Evolutionary conservation across 2,113 vertebrate species (phyloP).

Genomic region (Diadophis punctatus): DNA sequence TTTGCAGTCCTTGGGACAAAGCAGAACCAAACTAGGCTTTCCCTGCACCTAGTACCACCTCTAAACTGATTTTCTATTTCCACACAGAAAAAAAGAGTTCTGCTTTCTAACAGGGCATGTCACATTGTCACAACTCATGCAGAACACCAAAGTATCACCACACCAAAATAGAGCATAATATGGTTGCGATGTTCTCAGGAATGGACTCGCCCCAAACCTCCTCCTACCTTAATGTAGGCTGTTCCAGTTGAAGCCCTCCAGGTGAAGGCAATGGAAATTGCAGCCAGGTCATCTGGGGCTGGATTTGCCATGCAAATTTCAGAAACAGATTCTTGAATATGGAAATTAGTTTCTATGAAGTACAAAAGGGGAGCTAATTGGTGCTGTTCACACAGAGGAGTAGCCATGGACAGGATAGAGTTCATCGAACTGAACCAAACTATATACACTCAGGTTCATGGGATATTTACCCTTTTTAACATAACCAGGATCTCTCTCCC

Average conservation of each 20-base stretch:
- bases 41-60: not conserved
- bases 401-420: too few species aligned
- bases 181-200: not conserved
- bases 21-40: not conserved
- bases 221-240: not conserved
- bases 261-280: not conserved
- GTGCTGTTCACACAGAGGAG: not conserved
- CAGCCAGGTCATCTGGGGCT: not conserved
- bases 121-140: too few species aligned
- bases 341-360: not conserved
- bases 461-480: not conserved
- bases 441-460: too few species aligned
- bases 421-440: not conserved
- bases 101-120: not conserved
- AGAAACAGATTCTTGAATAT: not conserved
- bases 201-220: not conserved
- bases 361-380: not conserved
- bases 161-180: not conserved
- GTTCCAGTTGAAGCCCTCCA: not conserved
- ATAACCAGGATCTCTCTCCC: not conserved
- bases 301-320: not conserved
- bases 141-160: not conserved
- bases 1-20: not conserved
- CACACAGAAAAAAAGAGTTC: not conserved
- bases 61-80: not conserved